Percentiles rank a stretch among this genome's conserved stretches.
Conservation (phyloP, 1,140 invertebrate species). For the Panulirus ornatus region DNA sequence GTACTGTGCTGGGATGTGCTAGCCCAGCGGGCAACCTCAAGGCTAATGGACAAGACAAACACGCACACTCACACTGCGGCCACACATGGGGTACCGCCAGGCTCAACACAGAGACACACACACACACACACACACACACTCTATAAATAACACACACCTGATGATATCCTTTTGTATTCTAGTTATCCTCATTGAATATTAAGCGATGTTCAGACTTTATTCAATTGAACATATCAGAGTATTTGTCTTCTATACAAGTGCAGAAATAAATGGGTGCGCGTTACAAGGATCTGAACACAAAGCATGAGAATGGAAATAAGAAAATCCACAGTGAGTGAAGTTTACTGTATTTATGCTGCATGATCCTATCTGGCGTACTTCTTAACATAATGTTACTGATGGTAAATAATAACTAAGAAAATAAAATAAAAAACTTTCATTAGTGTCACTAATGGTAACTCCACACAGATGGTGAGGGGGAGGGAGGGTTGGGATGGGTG, state of each 20-base stretch:
- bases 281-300: not conserved
- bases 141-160: not conserved
- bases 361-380: not conserved
- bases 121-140: conserved; percentile 26
- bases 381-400: not conserved
- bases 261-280: not conserved
- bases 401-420: not conserved
- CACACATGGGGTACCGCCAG: not conserved
- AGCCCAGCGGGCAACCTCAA: not conserved
- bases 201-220: too few species aligned
- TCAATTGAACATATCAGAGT: too few species aligned
- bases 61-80: not conserved
- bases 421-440: conserved; percentile 4
- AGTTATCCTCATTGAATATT: not conserved
- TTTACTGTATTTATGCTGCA: not conserved
- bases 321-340: not conserved
- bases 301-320: not conserved
- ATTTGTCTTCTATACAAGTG: not conserved
- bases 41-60: not conserved
- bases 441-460: conserved; percentile 13
- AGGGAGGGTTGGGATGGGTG: too few species aligned
- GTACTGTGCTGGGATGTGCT: conserved; percentile 32
- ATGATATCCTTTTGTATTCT: not conserved
- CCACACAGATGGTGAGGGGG: not conserved
- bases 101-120: not conserved